Conservation (phyloP, 1,140 invertebrate species). For the Melipona quadrifasciata region DNA sequence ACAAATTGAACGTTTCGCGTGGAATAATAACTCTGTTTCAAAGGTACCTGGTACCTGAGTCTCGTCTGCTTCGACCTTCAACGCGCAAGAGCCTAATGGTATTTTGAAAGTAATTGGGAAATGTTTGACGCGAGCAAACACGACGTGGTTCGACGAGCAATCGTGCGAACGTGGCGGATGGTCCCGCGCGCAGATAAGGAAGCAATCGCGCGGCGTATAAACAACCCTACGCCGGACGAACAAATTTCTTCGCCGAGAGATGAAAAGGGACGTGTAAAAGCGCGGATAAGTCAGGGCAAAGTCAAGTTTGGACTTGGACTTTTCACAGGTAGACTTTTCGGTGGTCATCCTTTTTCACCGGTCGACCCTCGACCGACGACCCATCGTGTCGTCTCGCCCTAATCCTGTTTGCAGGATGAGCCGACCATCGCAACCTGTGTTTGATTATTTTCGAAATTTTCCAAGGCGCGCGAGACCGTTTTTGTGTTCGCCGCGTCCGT, state of each 20-base stretch:
- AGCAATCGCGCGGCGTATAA: conserved; percentile 4
- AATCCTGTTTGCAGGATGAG: conserved; percentile 52
- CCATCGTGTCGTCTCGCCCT: conserved; percentile 29
- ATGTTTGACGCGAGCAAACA: conserved; percentile 10
- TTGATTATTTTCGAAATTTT: conserved; percentile 50
- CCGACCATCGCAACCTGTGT: conserved; percentile 25
- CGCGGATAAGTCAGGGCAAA: conserved; percentile 14
- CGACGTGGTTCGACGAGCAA: not conserved
- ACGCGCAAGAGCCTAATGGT: conserved; percentile 21
- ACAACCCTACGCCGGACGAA: not conserved
- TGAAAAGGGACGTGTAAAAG: not conserved
- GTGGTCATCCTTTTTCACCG: not conserved
- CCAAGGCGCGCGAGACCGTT: conserved; percentile 1
- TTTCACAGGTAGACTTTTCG: conserved; percentile 33
- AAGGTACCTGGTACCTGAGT: too few species aligned
- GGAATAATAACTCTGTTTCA: too few species aligned
- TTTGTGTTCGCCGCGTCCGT: not conserved
- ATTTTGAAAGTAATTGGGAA: conserved; percentile 14
- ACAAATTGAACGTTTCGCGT: too few species aligned
- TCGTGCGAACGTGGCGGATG: conserved; percentile 10
- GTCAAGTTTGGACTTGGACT: conserved; percentile 29
- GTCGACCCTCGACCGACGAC: not conserved
- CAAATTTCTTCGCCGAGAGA: conserved; percentile 15
- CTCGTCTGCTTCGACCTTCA: too few species aligned
- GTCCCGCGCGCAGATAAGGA: conserved; percentile 6